Evolutionary conservation across 2,888 invertebrate species (phyloP).

Genomic region (Scaptomyza parva): DNA sequence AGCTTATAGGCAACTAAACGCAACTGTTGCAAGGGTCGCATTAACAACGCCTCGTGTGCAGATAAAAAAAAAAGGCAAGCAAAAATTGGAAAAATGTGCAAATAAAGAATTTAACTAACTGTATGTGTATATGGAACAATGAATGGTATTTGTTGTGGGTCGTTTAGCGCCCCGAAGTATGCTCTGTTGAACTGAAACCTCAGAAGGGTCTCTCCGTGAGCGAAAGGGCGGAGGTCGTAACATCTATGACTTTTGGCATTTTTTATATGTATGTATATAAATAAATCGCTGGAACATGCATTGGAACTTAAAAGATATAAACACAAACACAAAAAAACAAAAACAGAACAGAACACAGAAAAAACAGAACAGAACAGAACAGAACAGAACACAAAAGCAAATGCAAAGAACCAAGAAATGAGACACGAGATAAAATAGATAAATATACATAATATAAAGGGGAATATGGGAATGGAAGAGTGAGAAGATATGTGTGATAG

Average conservation of each 20-base stretch:
- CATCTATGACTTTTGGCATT: conserved; percentile 56
- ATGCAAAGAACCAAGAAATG: conserved; percentile 45
- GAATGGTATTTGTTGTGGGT: conserved; percentile 9
- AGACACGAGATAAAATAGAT: conserved; percentile 27
- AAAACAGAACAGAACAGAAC: conserved; percentile 32
- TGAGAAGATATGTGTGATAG: conserved; percentile 22
- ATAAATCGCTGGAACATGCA: conserved; percentile 52
- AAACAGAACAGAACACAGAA: conserved; percentile 36
- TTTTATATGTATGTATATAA: conserved; percentile 18
- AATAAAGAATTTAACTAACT: conserved; percentile 7
- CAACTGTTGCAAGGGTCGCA: conserved; percentile 42
- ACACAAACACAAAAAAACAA: conserved; percentile 38
- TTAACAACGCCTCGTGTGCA: conserved; percentile 53
- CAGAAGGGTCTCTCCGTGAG: conserved; percentile 24
- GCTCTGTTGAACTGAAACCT: conserved; percentile 61
- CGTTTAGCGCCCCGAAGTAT: conserved; percentile 44
- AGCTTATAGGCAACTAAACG: conserved; percentile 64
- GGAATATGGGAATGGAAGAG: conserved; percentile 24
- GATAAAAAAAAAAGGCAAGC: conserved; percentile 59
- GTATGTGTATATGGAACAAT: conserved; percentile 32
- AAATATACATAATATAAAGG: too few relatives aligned
- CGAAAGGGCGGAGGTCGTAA: conserved; percentile 41
- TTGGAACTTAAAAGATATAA: conserved; percentile 43
- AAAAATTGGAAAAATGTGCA: background rate
- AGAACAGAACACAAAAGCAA: conserved; percentile 30